Conservation (phyloP, 2,888 invertebrate genomes). For the Branchellion lobata region DNA sequence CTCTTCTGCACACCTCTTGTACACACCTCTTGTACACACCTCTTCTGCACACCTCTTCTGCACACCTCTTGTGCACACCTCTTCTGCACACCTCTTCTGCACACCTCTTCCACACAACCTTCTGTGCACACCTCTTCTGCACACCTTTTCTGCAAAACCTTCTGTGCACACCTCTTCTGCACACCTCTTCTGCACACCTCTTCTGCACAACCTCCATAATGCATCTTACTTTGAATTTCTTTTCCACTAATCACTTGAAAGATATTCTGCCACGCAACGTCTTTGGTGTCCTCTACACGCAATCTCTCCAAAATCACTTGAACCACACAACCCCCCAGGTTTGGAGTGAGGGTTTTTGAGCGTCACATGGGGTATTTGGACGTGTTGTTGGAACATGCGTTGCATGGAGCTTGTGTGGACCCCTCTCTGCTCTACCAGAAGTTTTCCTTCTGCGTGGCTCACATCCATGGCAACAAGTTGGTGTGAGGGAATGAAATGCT, state of each 20-base stretch:
- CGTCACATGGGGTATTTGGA: conserved; percentile 34
- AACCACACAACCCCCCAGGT: not conserved
- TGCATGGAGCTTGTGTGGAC: conserved; percentile 3
- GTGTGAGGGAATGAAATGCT: too few species aligned
- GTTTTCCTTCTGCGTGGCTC: conserved; percentile 39
- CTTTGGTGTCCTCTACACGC: too few species aligned
- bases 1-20: too few species aligned
- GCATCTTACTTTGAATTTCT: too few species aligned
- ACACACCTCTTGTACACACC: not conserved
- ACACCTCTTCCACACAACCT: not conserved
- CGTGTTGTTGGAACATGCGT: conserved; percentile 21
- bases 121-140: not conserved
- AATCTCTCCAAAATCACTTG: too few species aligned
- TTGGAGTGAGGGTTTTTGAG: conserved; percentile 31
- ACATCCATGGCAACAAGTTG: conserved; percentile 38
- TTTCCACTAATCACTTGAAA: too few species aligned
- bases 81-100: not conserved
- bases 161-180: too few species aligned
- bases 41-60: not conserved
- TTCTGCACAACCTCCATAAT: too few species aligned
- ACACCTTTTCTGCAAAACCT: too few species aligned
- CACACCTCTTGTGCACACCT: not conserved
- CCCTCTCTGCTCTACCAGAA: conserved; percentile 38
- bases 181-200: too few species aligned
- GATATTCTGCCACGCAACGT: too few species aligned